Percentiles rank a stretch among this genome's conserved stretches.
phyloP scores from a whole-genome alignment of 1,140 invertebrate genomes.

The Periplaneta americana region DNA sequence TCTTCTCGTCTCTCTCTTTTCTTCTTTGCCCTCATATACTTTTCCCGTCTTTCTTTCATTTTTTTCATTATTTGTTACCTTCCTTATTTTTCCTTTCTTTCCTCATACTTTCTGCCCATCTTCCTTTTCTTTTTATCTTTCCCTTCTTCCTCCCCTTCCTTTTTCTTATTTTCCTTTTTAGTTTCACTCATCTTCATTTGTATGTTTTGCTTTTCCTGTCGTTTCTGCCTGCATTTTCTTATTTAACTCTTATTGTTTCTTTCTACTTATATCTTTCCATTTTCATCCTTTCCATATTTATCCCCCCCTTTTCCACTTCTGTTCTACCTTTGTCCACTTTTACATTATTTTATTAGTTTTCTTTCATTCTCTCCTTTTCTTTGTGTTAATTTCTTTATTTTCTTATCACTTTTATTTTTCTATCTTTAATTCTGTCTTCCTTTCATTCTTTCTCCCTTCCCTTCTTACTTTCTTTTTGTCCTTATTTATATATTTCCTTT shows the following conservation, averaged over 20 bases:
- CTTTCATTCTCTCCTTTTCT: background rate
- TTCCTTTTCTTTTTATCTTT: background rate
- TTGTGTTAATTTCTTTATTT: too few relatives aligned
- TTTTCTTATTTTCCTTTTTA: too few relatives aligned
- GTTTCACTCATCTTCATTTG: background rate
- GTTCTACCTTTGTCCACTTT: too few relatives aligned
- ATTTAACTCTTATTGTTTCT: too few relatives aligned
- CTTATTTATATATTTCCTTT: background rate
- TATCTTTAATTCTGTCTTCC: background rate
- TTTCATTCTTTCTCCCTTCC: background rate
- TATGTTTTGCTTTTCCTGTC: background rate
- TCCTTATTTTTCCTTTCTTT: background rate
- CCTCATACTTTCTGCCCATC: too few relatives aligned
- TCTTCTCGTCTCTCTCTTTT: too few relatives aligned
- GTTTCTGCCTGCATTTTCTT: too few relatives aligned
- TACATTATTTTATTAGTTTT: background rate
- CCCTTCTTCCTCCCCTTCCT: background rate
- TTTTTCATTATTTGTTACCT: background rate
- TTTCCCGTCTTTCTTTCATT: background rate
- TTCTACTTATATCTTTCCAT: too few relatives aligned
- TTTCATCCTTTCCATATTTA: too few relatives aligned
- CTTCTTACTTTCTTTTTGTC: background rate
- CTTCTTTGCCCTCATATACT: background rate
- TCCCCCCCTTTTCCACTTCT: too few relatives aligned
- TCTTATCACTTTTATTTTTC: background rate